phyloP scores from a whole-genome alignment of 1,140 invertebrate species.

The Ooceraea biroi region DNA sequence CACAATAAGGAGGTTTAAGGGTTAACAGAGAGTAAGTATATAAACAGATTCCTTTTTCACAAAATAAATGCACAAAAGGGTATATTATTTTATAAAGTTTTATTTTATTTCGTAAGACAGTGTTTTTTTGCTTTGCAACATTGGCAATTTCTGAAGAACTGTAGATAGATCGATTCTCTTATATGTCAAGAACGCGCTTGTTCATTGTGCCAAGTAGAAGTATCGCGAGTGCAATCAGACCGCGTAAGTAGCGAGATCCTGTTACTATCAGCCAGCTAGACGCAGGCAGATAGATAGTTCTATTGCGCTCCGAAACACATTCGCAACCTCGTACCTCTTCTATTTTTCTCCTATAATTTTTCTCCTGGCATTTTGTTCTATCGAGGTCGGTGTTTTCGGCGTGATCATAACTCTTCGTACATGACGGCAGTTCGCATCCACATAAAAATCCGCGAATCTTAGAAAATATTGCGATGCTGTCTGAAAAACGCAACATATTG shows the following conservation, averaged over 20 bases:
- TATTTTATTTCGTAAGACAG: not conserved
- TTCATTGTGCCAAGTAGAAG: slow-evolving; percentile 34
- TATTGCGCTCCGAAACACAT: slow-evolving; percentile 13
- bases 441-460: slow-evolving; percentile 33
- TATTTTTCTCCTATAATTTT: slow-evolving; percentile 52
- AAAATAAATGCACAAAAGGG: not conserved
- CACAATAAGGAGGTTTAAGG: not conserved
- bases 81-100: no score
- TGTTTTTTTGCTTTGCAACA: slow-evolving; percentile 3
- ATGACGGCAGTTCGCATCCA: not conserved
- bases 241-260: slow-evolving; percentile 43
- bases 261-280: slow-evolving; percentile 46
- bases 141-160: not conserved
- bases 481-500: slow-evolving; percentile 30
- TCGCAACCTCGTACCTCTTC: slow-evolving; percentile 14
- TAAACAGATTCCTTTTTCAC: not conserved
- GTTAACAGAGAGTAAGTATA: not conserved
- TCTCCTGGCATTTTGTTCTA: slow-evolving; percentile 39
- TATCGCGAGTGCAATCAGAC: slow-evolving; percentile 41
- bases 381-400: slow-evolving; percentile 34
- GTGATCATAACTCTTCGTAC: slow-evolving; percentile 29
- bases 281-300: slow-evolving; percentile 43
- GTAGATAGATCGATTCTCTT: slow-evolving; percentile 25
- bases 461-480: slow-evolving; percentile 13
- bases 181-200: slow-evolving; percentile 8